Base-by-base conservation (phyloP, 92 coral and sea anemone species). In the Montipora capitata region DNA sequence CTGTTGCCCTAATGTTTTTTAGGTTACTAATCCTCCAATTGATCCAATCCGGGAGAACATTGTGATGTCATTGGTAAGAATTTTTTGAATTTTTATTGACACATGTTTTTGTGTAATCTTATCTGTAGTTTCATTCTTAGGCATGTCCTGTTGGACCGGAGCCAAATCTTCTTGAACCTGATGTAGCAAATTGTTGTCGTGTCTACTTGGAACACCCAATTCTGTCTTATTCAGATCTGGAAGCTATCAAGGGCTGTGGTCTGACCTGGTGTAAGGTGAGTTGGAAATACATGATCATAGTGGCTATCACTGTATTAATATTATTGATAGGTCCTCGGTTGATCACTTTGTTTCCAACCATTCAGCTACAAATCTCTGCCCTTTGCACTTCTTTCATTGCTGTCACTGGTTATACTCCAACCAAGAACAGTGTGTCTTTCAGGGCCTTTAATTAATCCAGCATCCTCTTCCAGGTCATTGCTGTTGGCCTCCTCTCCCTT, bases 71-170 rank as follows among this genome's bases (percentile, higher is more conserved):
- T 68, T 96, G 96, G 99, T 96, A 77, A 77, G 89, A 17, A 6
- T 2, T 5, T 16, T 15, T 10, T 20, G 10, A 16, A 20, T 27
- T 67, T 11, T 35, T 35, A 4, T 39, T 43, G 6, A 5, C 1
- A 0, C 7, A 10, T 48, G 52, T 48, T 48, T 73, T 20, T 5
- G 8, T 17, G 49, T 44, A 67, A 41, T 27, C 57, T 59, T 11
- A 42, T 41, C 38, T 45, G 4, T 58, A 57, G 45, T 45, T 65
- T 68, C 7, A 59, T 51, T 81, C 61, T 5, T 68, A 96, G 99
- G 98, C 98, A 2, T 97, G 98, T 76, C 99, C 99, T 13, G 90
- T 97, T 76, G 99, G 99, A 5, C 99, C 99, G 0, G 99, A 95
- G 51, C 89, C 96, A 44, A 97, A 97, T 69, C 90, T 97, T 64